Evolutionary conservation across 2,113 vertebrate species (phyloP).

Genomic region (Nymphicus hollandicus): DNA sequence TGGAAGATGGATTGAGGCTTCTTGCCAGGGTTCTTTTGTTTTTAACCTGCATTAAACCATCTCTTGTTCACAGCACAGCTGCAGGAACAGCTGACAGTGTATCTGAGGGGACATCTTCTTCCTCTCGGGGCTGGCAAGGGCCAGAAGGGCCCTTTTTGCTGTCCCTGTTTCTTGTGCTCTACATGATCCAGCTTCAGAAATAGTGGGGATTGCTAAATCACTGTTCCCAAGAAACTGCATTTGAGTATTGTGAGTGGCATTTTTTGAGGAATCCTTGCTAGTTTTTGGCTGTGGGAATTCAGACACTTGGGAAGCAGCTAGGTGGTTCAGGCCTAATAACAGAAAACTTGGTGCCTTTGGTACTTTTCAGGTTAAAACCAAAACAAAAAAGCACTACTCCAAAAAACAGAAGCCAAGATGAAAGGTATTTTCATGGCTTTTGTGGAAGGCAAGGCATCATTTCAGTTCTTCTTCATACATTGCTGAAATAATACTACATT

Average conservation of each 20-base stretch:
- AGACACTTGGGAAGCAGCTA: background rate
- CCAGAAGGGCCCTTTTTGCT: fast-evolving
- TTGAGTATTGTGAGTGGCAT: background rate
- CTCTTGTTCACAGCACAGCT: background rate
- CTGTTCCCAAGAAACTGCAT: background rate
- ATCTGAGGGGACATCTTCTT: background rate
- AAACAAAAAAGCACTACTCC: fast-evolving
- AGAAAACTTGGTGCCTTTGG: background rate
- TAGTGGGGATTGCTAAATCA: background rate
- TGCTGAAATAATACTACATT: fast-evolving
- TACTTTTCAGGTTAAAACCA: background rate
- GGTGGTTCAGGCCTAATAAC: background rate
- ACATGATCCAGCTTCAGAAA: background rate
- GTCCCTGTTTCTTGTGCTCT: background rate
- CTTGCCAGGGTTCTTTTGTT: background rate
- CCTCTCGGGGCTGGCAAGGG: background rate
- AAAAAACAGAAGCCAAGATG: background rate
- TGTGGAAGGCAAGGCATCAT: background rate
- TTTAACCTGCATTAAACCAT: background rate
- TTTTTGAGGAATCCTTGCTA: background rate
- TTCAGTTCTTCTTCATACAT: background rate
- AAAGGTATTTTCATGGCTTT: background rate
- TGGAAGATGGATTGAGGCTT: background rate
- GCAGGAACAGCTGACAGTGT: background rate
- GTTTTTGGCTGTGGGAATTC: background rate